Evolutionary conservation across 2,797 vertebrate genomes (phyloP).

Genomic region (Cichlasoma orientale): DNA sequence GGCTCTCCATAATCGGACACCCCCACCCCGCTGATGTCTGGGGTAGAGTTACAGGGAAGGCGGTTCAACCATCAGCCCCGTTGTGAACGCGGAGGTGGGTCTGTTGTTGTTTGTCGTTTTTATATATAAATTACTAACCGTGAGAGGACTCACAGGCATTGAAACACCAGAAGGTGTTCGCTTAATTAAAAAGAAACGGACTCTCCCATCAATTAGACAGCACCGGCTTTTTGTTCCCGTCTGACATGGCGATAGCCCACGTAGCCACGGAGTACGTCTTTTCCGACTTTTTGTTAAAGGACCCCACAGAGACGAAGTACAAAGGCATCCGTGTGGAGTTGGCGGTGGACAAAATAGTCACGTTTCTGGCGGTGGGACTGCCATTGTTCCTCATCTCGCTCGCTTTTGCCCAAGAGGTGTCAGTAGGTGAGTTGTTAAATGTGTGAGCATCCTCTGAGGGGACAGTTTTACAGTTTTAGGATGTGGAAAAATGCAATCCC

Average conservation of each 20-base stretch:
- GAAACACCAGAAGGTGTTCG: background rate
- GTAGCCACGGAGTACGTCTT: conserved; percentile 96
- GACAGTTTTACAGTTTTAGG: background rate
- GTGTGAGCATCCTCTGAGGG: background rate
- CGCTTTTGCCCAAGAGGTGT: conserved; percentile 95
- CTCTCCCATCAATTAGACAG: conserved; percentile 11
- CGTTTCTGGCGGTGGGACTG: conserved; percentile 90
- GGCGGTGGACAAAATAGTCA: conserved; percentile 92
- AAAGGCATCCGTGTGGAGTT: conserved; percentile 92
- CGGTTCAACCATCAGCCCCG: conserved; percentile 36
- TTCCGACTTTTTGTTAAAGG: conserved; percentile 94
- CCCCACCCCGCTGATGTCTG: background rate
- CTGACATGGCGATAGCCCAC: conserved; percentile 90
- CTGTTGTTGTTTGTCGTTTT: conserved; percentile 1
- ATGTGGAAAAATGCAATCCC: background rate
- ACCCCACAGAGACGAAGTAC: conserved; percentile 87
- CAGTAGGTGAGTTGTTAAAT: conserved; percentile 85
- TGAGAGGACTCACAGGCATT: background rate
- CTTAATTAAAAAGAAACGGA: background rate
- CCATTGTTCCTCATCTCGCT: conserved; percentile 96
- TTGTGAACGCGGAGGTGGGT: conserved; percentile 15
- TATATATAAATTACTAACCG: background rate
- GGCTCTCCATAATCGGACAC: too few species aligned
- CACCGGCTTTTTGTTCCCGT: conserved; percentile 27
- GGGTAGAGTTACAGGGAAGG: conserved; percentile 40